Conservation (phyloP, 2,888 invertebrate species). For the Lottia scabra region DNA sequence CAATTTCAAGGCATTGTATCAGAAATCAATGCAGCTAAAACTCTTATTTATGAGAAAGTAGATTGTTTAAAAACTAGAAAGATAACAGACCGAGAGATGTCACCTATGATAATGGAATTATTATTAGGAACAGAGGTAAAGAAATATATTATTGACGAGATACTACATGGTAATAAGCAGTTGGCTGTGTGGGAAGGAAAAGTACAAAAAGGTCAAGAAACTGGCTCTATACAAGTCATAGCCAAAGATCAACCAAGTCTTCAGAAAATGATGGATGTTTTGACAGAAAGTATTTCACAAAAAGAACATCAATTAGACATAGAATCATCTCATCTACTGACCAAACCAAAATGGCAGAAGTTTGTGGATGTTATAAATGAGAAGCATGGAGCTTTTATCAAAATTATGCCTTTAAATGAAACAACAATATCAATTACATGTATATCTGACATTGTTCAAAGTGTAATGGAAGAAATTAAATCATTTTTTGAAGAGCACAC, state of each 20-base stretch:
- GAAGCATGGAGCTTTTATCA: not conserved
- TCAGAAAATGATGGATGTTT: slow-evolving; percentile 1
- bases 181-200: slow-evolving; percentile 12
- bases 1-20: slow-evolving; percentile 5
- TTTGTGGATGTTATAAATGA: not conserved
- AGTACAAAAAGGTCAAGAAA: not conserved
- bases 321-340: not conserved
- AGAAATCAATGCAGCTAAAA: slow-evolving; percentile 13
- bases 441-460: not conserved
- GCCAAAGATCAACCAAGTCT: not conserved
- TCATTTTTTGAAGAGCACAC: not conserved
- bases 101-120: slow-evolving; percentile 6
- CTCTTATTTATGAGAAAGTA: slow-evolving; percentile 9
- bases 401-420: not conserved
- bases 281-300: not conserved
- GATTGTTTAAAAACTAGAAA: not conserved
- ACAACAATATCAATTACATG: not conserved
- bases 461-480: not conserved
- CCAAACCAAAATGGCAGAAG: not conserved
- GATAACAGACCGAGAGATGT: not conserved
- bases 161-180: not conserved
- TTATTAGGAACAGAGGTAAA: not conserved
- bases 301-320: not conserved
- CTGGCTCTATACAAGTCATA: not conserved
- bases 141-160: slow-evolving; percentile 1